phyloP scores from a whole-genome alignment of 1,140 invertebrate genomes.

The Microplitis demolitor region DNA sequence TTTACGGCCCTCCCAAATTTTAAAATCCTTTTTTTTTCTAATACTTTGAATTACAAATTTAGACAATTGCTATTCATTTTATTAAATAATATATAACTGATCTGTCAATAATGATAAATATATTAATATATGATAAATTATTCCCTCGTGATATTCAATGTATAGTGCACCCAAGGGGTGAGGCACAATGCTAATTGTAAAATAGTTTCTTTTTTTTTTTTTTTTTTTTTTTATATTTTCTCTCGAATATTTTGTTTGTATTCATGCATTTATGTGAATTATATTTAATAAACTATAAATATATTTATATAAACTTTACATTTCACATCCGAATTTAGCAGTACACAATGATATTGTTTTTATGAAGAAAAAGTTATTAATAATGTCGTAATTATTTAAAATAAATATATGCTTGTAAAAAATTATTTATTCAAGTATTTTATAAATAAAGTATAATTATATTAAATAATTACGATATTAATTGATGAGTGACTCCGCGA shows the following conservation, averaged over 20 bases:
- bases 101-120: background rate
- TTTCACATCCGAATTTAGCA: conserved; percentile 15
- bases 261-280: conserved; percentile 34
- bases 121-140: background rate
- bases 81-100: background rate
- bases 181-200: conserved; percentile 31
- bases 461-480: no score
- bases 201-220: no score
- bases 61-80: background rate
- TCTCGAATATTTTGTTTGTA: conserved; percentile 1
- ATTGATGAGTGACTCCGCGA: no score
- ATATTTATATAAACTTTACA: background rate
- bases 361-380: no score
- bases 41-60: background rate
- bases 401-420: background rate
- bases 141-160: background rate
- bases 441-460: background rate
- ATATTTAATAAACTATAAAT: background rate
- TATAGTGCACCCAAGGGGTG: conserved; percentile 30
- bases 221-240: no score
- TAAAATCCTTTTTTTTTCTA: background rate
- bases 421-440: background rate
- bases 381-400: no score
- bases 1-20: background rate
- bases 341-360: conserved; percentile 16